Base-by-base conservation (phyloP, 2,797 vertebrate genomes). In the Megaceryle alcyon region DNA sequence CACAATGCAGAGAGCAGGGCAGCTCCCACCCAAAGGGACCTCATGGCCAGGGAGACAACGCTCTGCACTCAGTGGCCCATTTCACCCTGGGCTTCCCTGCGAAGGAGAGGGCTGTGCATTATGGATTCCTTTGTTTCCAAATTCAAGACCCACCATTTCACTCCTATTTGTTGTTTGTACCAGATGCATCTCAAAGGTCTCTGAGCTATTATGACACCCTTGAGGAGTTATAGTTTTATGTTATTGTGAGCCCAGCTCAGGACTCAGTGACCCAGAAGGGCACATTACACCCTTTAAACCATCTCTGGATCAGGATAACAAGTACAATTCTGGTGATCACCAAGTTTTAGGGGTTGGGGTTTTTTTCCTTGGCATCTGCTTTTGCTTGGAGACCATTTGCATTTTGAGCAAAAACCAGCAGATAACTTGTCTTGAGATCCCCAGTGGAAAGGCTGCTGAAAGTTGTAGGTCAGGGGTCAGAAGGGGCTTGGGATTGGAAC, bases 321-420 rank as follows among this genome's bases (percentile, higher is more conserved):
- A 64, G 18, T 51, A 56, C 22, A 14, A 7, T 31, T 86, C 70
- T 46, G 63, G 66, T 51, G 31, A 66, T 49, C 82, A 48, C 31
- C 59, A 48, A 57, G 14, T 1, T 35, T 60, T 73, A 3, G 35
- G 22, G 11, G 10, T 15, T 5, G 1, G 2, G 1, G 2, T 77
- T 60, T 53, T 65, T 78, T 56, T 2, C 10, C 31, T 82, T 49
- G 59, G 25, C 33, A n/a, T 53, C 49, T 69, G 15, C 70, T 72
- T 87, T 86, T 76, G 28, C 44, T 26, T 48, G 22, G 65, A 77
- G 28, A 88, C 37, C 20, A 68, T 72, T 68, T 84, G 9, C 13
- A 7, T 71, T 39, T 41, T 46, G n/a, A 83, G 41, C 26, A 29
- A 59, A 68, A 75, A 35, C 18, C n/a, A 69, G 76, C 60, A 68